phyloP scores from a whole-genome alignment of 1,140 invertebrate genomes.

The Asobara japonica region DNA sequence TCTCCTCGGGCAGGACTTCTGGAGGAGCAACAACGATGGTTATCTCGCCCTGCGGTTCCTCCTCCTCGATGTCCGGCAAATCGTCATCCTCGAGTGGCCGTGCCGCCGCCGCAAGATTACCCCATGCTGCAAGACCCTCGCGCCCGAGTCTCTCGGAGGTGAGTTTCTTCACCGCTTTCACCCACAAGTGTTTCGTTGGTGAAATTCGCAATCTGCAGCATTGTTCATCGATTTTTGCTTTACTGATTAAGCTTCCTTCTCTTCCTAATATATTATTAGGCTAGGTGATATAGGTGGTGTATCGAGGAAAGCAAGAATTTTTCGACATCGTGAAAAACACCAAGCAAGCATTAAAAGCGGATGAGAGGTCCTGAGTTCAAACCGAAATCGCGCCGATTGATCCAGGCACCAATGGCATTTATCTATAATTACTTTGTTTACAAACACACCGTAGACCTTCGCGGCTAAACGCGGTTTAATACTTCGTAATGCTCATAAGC shows the following conservation, averaged over 20 bases:
- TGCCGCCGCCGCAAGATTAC: slow-evolving; percentile 39
- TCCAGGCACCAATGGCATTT: too few relatives aligned
- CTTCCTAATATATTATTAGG: background rate
- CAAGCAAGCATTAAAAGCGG: too few relatives aligned
- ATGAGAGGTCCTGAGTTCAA: too few relatives aligned
- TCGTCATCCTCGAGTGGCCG: slow-evolving; percentile 54
- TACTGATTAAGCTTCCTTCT: background rate
- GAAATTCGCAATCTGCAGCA: slow-evolving; percentile 58
- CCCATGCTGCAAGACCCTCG: slow-evolving; percentile 63
- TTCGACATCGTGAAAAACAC: too few relatives aligned
- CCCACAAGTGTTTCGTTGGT: slow-evolving; percentile 65
- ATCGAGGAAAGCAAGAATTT: too few relatives aligned
- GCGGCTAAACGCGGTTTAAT: too few relatives aligned
- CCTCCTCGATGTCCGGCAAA: slow-evolving; percentile 28
- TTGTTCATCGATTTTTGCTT: background rate
- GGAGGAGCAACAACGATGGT: slow-evolving; percentile 26
- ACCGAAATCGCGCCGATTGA: too few relatives aligned
- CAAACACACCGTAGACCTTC: too few relatives aligned
- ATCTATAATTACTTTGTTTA: too few relatives aligned
- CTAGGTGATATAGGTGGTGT: too few relatives aligned
- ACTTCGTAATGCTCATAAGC: too few relatives aligned
- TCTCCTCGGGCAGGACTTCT: slow-evolving; percentile 22
- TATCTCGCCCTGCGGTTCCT: slow-evolving; percentile 21
- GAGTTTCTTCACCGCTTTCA: slow-evolving; percentile 65
- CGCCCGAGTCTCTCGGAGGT: slow-evolving; percentile 64